A percentile compares a stretch with the other conserved stretches of the same genome.
These are phyloP conservation scores for Sinotaia quadrata DNA, from an alignment of 2,888 invertebrate species.

Conservation along the genomic window DNA sequence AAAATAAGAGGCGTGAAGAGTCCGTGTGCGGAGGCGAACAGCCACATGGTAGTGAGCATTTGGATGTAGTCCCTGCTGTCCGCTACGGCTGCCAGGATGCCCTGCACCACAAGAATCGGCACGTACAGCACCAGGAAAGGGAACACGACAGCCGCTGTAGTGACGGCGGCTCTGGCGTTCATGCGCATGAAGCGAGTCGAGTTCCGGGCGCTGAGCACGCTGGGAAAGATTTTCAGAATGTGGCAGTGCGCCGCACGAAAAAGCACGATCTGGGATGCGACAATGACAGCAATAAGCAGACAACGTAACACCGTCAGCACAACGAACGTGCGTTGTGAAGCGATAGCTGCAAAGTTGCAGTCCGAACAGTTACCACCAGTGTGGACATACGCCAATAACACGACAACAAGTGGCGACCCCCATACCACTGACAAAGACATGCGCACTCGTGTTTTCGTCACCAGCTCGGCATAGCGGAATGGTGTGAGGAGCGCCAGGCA, in stretches of 20 bases:
- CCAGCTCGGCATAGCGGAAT: constrained; percentile 24
- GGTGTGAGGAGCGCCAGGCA: constrained; percentile 15
- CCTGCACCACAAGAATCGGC: constrained; percentile 22
- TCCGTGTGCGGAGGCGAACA: constrained; percentile 23
- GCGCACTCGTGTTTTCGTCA: constrained; percentile 1
- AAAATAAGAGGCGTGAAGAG: constrained; percentile 23
- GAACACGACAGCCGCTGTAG: constrained; percentile 16
- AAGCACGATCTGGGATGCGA: constrained; percentile 18
- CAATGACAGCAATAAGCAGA: constrained; percentile 19
- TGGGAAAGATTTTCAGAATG: constrained; percentile 25
- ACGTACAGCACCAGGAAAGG: constrained; percentile 24
- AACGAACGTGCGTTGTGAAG: constrained; percentile 20
- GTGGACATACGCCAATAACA: constrained; percentile 16
- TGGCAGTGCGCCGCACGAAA: constrained; percentile 24
- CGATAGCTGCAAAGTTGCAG: constrained; percentile 16
- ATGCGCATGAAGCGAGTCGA: constrained; percentile 19
- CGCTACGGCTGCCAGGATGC: constrained; percentile 4
- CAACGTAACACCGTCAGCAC: constrained; percentile 20
- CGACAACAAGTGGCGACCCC: constrained; percentile 9
- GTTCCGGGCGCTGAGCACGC: constrained; percentile 11
- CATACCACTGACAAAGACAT: constrained; percentile 3
- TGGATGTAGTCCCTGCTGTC: constrained; percentile 1
- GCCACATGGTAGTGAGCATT: constrained; percentile 18
- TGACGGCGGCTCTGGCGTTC: constrained; percentile 27
- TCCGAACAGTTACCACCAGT: neutral